Conservation (phyloP, 2,113 vertebrate species). For the Lophotis ruficrista region DNA sequence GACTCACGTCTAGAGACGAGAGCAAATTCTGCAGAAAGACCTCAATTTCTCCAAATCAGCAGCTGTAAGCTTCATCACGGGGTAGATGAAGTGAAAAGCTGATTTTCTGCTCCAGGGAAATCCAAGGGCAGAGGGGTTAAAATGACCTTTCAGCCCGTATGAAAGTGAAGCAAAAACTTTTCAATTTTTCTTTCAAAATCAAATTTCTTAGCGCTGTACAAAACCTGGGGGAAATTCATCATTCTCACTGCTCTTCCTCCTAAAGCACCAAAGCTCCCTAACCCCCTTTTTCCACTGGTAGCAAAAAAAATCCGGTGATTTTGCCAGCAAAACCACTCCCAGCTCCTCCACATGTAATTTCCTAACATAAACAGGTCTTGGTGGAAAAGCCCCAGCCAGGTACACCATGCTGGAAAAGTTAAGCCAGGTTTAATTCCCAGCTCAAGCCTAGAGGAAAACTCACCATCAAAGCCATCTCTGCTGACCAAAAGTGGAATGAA, state of each 20-base stretch:
- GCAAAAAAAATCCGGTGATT: no score
- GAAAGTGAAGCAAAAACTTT: not conserved
- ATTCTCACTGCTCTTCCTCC: not conserved
- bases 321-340: not conserved
- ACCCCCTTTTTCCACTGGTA: not conserved
- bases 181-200: not conserved
- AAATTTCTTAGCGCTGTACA: not conserved
- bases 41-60: not conserved
- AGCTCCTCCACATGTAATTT: not conserved
- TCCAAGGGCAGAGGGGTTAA: not conserved
- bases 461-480: not conserved
- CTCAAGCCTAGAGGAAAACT: not conserved
- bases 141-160: not conserved
- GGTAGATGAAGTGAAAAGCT: not conserved
- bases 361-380: not conserved
- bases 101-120: not conserved
- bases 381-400: not conserved
- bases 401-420: not conserved
- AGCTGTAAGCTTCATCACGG: fast-evolving
- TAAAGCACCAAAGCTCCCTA: not conserved
- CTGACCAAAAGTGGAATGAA: not conserved
- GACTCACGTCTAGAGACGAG: not conserved
- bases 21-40: not conserved
- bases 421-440: not conserved
- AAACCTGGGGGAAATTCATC: not conserved